These are phyloP conservation scores for Chromis chromis DNA, from an alignment of 2,797 vertebrate species.

Conservation along the genomic window DNA sequence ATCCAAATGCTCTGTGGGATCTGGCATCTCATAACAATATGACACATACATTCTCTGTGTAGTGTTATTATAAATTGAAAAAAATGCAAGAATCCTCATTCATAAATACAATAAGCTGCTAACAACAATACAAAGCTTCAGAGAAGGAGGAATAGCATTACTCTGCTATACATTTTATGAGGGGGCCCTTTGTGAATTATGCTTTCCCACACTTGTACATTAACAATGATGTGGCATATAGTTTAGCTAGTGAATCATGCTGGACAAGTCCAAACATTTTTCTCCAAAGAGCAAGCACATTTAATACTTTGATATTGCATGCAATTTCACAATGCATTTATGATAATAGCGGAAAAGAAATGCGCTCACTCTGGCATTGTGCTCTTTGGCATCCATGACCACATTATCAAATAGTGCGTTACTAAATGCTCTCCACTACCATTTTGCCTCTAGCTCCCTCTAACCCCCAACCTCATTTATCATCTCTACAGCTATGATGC, in stretches of 20 bases:
- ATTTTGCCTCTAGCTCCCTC: slow-evolving; percentile 40
- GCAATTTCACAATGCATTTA: slow-evolving; percentile 16
- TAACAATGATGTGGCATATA: slow-evolving; percentile 19
- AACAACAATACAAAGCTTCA: slow-evolving; percentile 22
- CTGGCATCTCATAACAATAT: slow-evolving; percentile 44
- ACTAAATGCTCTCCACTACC: slow-evolving; percentile 65
- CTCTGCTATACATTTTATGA: slow-evolving; percentile 24
- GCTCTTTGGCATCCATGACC: slow-evolving; percentile 59
- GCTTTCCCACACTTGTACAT: slow-evolving; percentile 38
- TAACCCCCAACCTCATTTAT: slow-evolving; percentile 11
- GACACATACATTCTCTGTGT: slow-evolving; percentile 47
- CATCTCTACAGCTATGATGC: slow-evolving; percentile 10
- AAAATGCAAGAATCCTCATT: slow-evolving; percentile 69
- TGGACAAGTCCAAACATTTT: not conserved
- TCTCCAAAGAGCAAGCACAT: slow-evolving; percentile 1
- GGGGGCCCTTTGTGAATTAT: slow-evolving; percentile 47
- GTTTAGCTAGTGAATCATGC: slow-evolving; percentile 22
- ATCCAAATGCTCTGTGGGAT: slow-evolving; percentile 33
- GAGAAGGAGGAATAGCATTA: slow-evolving; percentile 61
- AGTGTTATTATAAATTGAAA: slow-evolving; percentile 50
- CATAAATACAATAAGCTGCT: slow-evolving; percentile 53
- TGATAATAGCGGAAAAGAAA: slow-evolving; percentile 30
- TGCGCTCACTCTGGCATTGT: slow-evolving; percentile 15
- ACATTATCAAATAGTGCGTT: slow-evolving; percentile 79
- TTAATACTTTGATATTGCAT: slow-evolving; percentile 11